phyloP scores from a whole-genome alignment of 2,113 vertebrate genomes.

The Pseudopipra pipra region DNA sequence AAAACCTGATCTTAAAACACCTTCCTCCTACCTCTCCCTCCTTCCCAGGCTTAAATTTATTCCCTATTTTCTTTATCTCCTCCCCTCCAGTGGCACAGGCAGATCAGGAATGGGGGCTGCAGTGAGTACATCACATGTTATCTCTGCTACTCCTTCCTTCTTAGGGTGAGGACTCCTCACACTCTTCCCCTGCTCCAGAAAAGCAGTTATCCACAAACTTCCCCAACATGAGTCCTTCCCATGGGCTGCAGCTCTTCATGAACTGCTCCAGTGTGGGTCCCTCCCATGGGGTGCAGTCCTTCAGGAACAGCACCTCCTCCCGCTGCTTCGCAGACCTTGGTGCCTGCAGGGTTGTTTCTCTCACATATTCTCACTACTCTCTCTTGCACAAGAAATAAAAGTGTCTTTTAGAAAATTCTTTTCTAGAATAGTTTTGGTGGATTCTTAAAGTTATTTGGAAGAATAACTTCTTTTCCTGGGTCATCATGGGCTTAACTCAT shows the following conservation, averaged over 20 bases:
- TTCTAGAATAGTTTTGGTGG: not conserved
- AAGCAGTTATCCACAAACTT: not conserved
- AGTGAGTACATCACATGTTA: not conserved
- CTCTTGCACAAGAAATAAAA: not conserved
- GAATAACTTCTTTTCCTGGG: not conserved
- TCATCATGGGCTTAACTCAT: not conserved
- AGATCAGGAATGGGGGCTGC: rapidly evolving
- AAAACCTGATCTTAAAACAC: not conserved
- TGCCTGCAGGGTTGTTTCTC: not conserved
- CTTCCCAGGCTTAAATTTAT: not conserved
- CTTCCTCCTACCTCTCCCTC: not conserved
- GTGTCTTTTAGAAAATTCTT: not conserved
- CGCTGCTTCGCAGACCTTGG: not conserved
- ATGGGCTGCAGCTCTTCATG: not conserved
- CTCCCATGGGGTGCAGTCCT: not conserved
- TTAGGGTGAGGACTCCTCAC: not conserved
- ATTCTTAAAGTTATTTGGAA: not conserved
- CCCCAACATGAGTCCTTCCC: not conserved
- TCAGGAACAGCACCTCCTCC: not conserved
- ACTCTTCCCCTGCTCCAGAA: not conserved
- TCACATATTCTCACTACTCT: not conserved
- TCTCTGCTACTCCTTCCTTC: not conserved
- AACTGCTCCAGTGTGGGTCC: not conserved
- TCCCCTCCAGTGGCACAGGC: rapidly evolving
- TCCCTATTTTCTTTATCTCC: not conserved